These are phyloP conservation scores for Nannoperca australis DNA, from an alignment of 2,797 vertebrate species.

Conservation along the genomic window DNA sequence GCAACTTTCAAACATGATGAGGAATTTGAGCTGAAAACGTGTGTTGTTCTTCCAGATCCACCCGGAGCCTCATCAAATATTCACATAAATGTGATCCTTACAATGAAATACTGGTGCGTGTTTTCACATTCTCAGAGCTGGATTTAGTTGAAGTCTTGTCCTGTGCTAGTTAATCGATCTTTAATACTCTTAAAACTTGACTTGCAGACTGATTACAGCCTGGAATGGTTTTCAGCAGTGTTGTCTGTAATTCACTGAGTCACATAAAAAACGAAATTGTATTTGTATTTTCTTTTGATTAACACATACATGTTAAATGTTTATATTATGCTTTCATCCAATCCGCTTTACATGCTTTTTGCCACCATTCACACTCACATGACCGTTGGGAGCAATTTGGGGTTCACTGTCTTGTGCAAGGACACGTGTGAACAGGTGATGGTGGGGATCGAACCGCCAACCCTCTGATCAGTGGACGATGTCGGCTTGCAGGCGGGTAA, in stretches of 20 bases:
- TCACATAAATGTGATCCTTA: background rate
- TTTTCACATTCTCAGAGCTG: background rate
- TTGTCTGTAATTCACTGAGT: background rate
- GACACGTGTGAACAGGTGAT: too few species aligned
- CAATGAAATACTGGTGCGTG: background rate
- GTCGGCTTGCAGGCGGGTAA: too few species aligned
- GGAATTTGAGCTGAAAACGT: background rate
- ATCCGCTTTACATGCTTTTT: too few species aligned
- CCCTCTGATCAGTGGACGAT: too few species aligned
- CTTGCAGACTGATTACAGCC: background rate
- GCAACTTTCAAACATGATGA: background rate
- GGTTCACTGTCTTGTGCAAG: too few species aligned
- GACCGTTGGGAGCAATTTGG: too few species aligned
- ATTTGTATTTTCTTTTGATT: background rate
- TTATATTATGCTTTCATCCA: too few species aligned
- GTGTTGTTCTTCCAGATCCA: background rate
- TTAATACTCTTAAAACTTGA: background rate
- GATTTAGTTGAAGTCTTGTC: background rate
- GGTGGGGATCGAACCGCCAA: too few species aligned
- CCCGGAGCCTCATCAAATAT: background rate
- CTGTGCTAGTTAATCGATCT: background rate
- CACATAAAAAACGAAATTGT: background rate
- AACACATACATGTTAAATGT: too few species aligned
- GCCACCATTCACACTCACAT: too few species aligned
- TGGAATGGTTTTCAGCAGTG: background rate